Base-by-base conservation (phyloP, 2,113 vertebrate genomes). In the Xiphophorus hellerii region DNA sequence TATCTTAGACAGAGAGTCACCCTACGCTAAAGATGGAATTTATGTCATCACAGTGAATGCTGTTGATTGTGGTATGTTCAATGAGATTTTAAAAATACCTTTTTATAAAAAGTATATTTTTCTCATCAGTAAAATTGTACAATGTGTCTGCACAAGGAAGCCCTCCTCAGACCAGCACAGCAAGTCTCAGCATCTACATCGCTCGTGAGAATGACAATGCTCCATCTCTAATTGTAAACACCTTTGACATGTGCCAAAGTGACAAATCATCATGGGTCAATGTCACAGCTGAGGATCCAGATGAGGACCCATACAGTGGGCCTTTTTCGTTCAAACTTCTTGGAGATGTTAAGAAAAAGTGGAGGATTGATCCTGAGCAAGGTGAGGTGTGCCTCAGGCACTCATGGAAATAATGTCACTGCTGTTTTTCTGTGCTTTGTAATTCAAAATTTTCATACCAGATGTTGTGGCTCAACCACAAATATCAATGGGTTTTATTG, bases 1-100 rank as follows among this genome's bases (percentile, higher is more conserved):
- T 10, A 1, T 4, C 14, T 2, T 93, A 29, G 94, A 95, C 82
- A 74, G 93, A 82, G 94, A 95, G 79, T 93, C 94, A 7, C 0
- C 61, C 5, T 78, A 75, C 42, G 86, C 92, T 54, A 79, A 69
- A 10, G 30, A 92, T 60, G 76, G 29, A 42, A 37, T 77, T n/a
- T 95, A 94, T 44, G 77, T 13, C 0, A 74, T 87, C 61, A 89
- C 81, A 33, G 1, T 94, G 28, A 29, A 25, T 60, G 93, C 92
- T 61, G 70, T 92, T 66, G 88, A 94, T n/a, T 1, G 91, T 25
- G 93, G 94, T 94, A 89, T 71, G 82, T 74, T 25, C 27, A 2
- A 6, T 14, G 66, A 7, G 20, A 10, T 62, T 25, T 58, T 0
- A 64, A 14, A 14, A 10, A 17, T 7, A 63, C 25, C 1, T 69